Base-by-base conservation (phyloP, 2,888 invertebrate genomes). In the Callyntrura sp. region DNA sequence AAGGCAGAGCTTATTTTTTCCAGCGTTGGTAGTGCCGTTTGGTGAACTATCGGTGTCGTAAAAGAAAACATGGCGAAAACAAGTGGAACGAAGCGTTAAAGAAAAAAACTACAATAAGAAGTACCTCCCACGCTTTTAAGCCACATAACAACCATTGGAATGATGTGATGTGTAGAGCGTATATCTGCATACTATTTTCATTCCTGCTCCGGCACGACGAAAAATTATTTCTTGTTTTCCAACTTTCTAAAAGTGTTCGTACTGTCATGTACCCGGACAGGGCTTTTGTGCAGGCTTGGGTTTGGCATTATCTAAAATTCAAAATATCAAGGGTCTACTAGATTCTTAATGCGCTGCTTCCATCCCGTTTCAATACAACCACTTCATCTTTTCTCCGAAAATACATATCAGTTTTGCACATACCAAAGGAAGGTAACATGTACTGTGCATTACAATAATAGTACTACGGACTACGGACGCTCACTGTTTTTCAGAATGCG, bases 381-480 rank as follows among this genome's bases (percentile, higher is more conserved):
- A 84, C 84, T 84, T 84, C 84, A 84, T 84, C 85, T 85, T 51
- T 85, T 60, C 25, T 43, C 17, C 20, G 6, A 35, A 35, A 35
- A 35, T 43, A 9, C 35, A 28, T 25, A 57, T 2, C 73, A 70
- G 45, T 65, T 62, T 81, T 57, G 28, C 65, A 84, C 20, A 70
- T 60, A 9, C 55, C 35, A 79, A 35, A 23, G 23, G 35, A 17
- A 12, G 23, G 23, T 17, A 20, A 9, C 14, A 25, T 35, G 48
- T 17, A 28, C 12, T 5, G 48, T 17, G 48, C 43, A 70, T 70
- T 70, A 43, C 70, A 70, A 43, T 70, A 70, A 70, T 70, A 70
- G 12, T 48, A 48, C 35, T n/a, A n/a, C n/a, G n/a, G n/a, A n/a
- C n/a, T n/a, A n/a, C n/a, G n/a, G n/a, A 35, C 12, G 20, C 11